These are phyloP conservation scores for Margarornis squamiger DNA, from an alignment of 2,797 vertebrate species.

Conservation along the genomic window DNA sequence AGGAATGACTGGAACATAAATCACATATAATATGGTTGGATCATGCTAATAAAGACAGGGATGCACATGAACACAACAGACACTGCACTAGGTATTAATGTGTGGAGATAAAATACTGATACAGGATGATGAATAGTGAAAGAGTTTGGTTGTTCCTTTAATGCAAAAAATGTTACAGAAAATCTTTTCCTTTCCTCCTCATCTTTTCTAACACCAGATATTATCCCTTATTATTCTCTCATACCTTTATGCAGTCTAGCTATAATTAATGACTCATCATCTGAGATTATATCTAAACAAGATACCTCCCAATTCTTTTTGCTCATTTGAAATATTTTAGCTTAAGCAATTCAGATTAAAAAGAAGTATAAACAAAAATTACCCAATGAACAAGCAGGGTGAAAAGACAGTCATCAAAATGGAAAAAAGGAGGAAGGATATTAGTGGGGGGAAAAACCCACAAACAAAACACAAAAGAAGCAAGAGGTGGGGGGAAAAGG, in stretches of 20 bases:
- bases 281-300: constrained; percentile 6
- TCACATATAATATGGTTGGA: neutral
- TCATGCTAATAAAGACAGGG: neutral
- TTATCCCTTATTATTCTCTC: neutral
- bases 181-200: neutral
- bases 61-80: neutral
- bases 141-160: neutral
- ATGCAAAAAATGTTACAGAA: neutral
- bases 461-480: accelerated
- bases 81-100: accelerated
- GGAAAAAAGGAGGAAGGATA: neutral
- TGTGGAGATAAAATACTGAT: neutral
- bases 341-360: neutral
- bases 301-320: neutral
- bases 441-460: neutral
- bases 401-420: neutral
- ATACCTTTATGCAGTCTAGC: neutral
- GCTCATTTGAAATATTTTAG: neutral
- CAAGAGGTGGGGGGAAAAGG: neutral
- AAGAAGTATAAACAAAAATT: neutral
- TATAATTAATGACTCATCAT: constrained; percentile 5
- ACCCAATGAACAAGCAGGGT: neutral
- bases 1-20: neutral
- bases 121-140: accelerated
- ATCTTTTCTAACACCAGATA: neutral